These are phyloP conservation scores for Cryptoblepharus egeriae DNA, from an alignment of 2,797 vertebrate species.

Conservation along the genomic window DNA sequence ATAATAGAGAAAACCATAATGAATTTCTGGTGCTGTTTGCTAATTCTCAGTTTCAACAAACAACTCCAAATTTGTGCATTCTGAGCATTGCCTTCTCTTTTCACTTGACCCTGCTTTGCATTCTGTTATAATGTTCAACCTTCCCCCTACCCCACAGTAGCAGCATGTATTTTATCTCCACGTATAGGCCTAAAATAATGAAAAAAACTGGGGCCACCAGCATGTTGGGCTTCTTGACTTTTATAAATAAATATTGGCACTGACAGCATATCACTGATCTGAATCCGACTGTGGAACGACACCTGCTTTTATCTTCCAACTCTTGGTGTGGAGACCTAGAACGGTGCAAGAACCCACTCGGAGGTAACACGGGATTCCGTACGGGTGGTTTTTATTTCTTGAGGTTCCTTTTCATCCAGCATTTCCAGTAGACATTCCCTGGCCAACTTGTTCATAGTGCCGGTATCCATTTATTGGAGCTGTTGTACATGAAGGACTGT, in stretches of 20 bases:
- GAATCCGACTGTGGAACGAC: not conserved
- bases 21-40: too few relatives aligned
- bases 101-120: too few relatives aligned
- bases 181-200: not conserved
- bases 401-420: not conserved
- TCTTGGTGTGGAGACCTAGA: not conserved
- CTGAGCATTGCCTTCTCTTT: too few relatives aligned
- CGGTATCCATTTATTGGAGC: conserved; percentile 75
- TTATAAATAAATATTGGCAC: not conserved
- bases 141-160: not conserved
- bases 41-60: too few relatives aligned
- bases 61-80: too few relatives aligned
- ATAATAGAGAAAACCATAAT: too few relatives aligned
- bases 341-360: not conserved
- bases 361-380: not conserved
- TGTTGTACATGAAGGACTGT: conserved; percentile 79
- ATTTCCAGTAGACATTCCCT: not conserved
- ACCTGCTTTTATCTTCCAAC: not conserved
- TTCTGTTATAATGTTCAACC: too few relatives aligned
- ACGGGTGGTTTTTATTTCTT: not conserved
- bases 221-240: not conserved
- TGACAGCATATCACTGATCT: not conserved
- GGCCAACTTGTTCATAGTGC: conserved; percentile 11
- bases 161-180: not conserved
- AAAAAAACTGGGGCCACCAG: not conserved